A percentile compares a stretch with the other conserved stretches of the same genome.
Evolutionary conservation across 2,888 invertebrate species (phyloP).

Genomic region (Lydus trimaculatus): DNA sequence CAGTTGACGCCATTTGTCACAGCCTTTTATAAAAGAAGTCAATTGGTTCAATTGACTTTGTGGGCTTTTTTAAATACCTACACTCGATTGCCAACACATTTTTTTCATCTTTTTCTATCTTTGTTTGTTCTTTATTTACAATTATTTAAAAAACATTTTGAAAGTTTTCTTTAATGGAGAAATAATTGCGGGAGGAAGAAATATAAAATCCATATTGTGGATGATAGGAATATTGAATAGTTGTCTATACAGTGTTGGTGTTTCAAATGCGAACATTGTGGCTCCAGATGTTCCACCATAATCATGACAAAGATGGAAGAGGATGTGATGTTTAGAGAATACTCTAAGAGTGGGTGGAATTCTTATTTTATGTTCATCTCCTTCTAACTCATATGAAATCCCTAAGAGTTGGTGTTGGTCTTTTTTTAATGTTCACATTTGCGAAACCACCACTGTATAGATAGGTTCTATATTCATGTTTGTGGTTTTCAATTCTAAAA

Average conservation of each 20-base stretch:
- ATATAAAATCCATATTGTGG: not conserved
- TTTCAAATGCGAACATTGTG: too few species aligned
- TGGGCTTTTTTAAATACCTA: conserved; percentile 14
- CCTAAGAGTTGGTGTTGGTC: too few species aligned
- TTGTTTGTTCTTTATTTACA: not conserved
- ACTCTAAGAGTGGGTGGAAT: too few species aligned
- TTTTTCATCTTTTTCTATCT: not conserved
- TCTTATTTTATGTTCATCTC: too few species aligned
- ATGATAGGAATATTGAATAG: conserved; percentile 6
- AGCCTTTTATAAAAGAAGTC: conserved; percentile 27
- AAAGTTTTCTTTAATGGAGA: not conserved
- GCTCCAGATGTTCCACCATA: too few species aligned
- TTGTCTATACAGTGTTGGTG: not conserved
- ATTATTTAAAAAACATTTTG: not conserved
- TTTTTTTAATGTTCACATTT: too few species aligned
- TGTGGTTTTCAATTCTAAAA: conserved; percentile 8
- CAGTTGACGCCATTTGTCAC: conserved; percentile 27
- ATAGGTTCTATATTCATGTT: conserved; percentile 9
- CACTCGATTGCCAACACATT: not conserved
- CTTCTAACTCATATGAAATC: too few species aligned
- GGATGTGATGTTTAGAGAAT: too few species aligned
- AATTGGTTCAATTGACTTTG: conserved; percentile 30
- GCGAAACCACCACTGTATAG: too few species aligned
- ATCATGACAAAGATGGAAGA: too few species aligned
- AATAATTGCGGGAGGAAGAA: not conserved